Conservation (phyloP, 2,113 vertebrate species). For the Leptosomus discolor region DNA sequence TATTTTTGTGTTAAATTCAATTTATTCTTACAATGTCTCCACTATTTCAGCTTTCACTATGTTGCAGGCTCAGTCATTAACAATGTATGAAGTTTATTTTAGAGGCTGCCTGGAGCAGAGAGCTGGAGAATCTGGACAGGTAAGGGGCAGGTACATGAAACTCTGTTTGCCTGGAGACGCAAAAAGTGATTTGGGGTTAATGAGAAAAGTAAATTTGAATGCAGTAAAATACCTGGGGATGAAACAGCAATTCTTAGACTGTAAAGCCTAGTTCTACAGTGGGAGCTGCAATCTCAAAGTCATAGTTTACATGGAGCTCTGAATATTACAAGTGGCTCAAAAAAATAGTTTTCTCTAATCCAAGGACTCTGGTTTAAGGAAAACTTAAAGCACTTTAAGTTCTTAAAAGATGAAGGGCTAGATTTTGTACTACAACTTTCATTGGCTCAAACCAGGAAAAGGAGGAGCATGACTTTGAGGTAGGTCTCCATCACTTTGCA, state of each 20-base stretch:
- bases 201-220: neutral
- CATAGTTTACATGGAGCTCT: neutral
- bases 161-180: neutral
- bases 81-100: neutral
- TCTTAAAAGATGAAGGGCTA: neutral
- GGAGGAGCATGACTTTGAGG: neutral
- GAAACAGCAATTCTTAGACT: neutral
- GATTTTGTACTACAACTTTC: neutral
- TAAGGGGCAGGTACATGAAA: neutral
- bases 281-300: neutral
- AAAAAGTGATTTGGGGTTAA: neutral
- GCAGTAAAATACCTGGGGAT: neutral
- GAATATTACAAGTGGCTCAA: neutral
- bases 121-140: neutral
- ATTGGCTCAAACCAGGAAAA: neutral
- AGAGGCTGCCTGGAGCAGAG: neutral
- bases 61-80: neutral
- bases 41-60: neutral
- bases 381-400: too few relatives aligned
- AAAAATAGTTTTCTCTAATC: neutral
- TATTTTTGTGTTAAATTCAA: neutral
- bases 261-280: neutral
- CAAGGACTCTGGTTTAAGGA: neutral
- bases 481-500: neutral
- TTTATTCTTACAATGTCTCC: neutral